Percentiles rank a stretch among this genome's conserved stretches.
Conservation (phyloP, 2,797 vertebrate species). For the Melanotaenia maccullochi region DNA sequence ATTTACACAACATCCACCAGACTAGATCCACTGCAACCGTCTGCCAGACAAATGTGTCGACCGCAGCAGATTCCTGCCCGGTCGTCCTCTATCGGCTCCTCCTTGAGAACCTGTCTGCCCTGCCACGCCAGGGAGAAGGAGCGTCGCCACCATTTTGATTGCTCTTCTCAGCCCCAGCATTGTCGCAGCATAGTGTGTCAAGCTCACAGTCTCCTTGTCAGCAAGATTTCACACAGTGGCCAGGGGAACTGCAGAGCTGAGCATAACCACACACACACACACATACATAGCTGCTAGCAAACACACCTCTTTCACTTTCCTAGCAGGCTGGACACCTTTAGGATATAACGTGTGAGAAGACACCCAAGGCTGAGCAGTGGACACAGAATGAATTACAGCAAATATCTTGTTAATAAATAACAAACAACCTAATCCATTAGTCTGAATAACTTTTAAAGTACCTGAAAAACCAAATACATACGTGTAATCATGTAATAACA, state of each 20-base stretch:
- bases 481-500: constrained; percentile 9
- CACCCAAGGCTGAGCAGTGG: constrained; percentile 28
- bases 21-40: constrained; percentile 43
- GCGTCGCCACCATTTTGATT: constrained; percentile 87
- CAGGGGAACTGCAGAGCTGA: constrained; percentile 80
- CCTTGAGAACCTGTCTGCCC: constrained; percentile 83
- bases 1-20: constrained; percentile 59
- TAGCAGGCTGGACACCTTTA: constrained; percentile 63
- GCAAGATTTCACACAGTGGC: constrained; percentile 86
- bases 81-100: constrained; percentile 70
- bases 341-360: constrained; percentile 51
- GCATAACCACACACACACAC: constrained; percentile 54
- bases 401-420: constrained; percentile 10
- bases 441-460: constrained; percentile 38
- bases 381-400: constrained; percentile 2
- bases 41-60: constrained; percentile 64
- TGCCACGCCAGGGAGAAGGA: constrained; percentile 79
- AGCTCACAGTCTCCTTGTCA: constrained; percentile 84
- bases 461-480: constrained; percentile 1
- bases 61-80: constrained; percentile 70
- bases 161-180: constrained; percentile 81
- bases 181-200: constrained; percentile 85
- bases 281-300: constrained; percentile 27
- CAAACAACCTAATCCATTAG: not conserved
- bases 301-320: constrained; percentile 52